Evolutionary conservation across 1,140 invertebrate species (phyloP).

Genomic region (Lucilia sericata): DNA sequence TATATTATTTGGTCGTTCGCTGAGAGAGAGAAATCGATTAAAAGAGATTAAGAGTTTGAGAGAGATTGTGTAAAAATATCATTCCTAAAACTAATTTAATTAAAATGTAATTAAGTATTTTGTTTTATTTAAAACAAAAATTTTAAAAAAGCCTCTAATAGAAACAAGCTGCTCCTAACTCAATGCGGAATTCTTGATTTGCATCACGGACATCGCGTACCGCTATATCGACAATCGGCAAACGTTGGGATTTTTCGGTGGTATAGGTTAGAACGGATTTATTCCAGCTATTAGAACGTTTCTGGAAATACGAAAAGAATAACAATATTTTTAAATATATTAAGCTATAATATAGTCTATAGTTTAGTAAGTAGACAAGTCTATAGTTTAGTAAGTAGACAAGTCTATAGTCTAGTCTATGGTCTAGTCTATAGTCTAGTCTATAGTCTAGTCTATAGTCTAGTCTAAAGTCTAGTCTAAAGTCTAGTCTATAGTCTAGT

Average conservation of each 20-base stretch:
- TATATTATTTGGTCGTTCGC: not conserved
- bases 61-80: not conserved
- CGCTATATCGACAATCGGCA: constrained; percentile 86
- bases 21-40: not conserved
- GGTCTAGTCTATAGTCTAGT: no score
- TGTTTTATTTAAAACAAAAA: not conserved
- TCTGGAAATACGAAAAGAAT: constrained; percentile 69
- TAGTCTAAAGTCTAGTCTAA: no score
- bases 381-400: no score
- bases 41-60: not conserved
- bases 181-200: constrained; percentile 83
- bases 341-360: no score
- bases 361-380: no score
- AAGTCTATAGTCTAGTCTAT: no score
- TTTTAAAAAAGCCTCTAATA: constrained; percentile 55
- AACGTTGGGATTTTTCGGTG: constrained; percentile 80
- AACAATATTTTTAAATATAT: no score
- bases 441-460: no score
- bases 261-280: constrained; percentile 79
- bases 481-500: no score
- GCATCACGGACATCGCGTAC: constrained; percentile 80
- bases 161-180: constrained; percentile 87
- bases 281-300: constrained; percentile 76
- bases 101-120: not conserved
- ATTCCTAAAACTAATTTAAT: constrained; percentile 12